Evolutionary conservation across 2,797 vertebrate species (phyloP), one percentile per base, ranked within the genome.

Genomic region (Ctenosaura bakeri): DNA sequence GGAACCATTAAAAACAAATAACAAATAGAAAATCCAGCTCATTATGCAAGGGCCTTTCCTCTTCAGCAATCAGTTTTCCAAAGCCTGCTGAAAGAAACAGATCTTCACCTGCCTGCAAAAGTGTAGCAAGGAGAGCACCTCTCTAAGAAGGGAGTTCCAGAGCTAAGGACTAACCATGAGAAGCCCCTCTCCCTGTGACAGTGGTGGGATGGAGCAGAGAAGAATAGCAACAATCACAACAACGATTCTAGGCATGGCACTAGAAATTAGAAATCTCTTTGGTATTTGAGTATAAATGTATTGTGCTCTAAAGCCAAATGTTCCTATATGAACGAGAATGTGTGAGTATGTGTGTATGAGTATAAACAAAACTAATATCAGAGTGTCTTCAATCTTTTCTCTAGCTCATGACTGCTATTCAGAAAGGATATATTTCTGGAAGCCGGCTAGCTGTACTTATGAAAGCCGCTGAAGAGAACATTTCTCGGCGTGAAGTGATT

Each of bases 341-440:
- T 56, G 79, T 56, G 26, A 8, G 32, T 8, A 22, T 10, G 14
- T 0, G 20, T 0, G 0, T 22, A 22, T 18, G 62, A 52, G 42
- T 4, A 20, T 32, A 50, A 76, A 76, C 3, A 42, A 2, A 0
- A 1, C 0, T 84, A 50, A 71, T 35, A 18, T 38, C 52, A 77
- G 84, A 77, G 22, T n/a, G 66, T 64, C 92, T 77, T 90, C 71
- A 14, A 77, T 90, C 71, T 83, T 87, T 29, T 81, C 92, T 78
- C 93, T 92, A 99, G 99, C 98, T 99, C 90, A 99, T 99, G 99
- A 99, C 98, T 4, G 99, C 99, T 0, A 97, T 99, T 93, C 98
- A 99, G 96, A 99, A 99, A 96, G 99, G 99, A 22, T 98, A 98
- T 0, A 98, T 99, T 90, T 99, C 99, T 0, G 98, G 98, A 93